Evolutionary conservation across 2,888 invertebrate genomes (phyloP), one percentile per base, ranked within the genome.

Genomic region (Drosophila conformis): DNA sequence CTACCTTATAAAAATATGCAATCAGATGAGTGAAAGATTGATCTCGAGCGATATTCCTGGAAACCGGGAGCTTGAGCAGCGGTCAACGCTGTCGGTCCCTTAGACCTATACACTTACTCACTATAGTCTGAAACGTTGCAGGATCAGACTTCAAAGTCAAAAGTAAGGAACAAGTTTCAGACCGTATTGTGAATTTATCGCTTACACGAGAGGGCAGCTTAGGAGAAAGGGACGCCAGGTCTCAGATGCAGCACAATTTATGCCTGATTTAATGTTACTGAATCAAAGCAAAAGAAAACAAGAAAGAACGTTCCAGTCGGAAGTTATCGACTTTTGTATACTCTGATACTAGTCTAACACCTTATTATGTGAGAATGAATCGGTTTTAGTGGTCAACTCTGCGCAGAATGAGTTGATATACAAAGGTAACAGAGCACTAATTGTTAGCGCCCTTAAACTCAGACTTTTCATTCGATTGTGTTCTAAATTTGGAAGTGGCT

Each of bases 31-130:
- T 76, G 74, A 81, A 82, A 91, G 91, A 92, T 92, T 91, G 92
- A 91, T 91, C 90, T 87, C 84, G 85, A 74, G 80, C 86, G 91
- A 91, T 92, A 90, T 91, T 92, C 91, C 90, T 79, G 88, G 91
- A 91, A 91, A 91, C 69, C 56, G 73, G 65, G 73, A 76, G 70
- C 72, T 61, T 53, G 66, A 73, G 57, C 56, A 67, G 64, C 69
- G 64, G 70, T 72, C 56, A 63, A 58, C 60, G 40, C 56, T 68
- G 64, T 59, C 51, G 38, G 63, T 64, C 73, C 68, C 74, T 76
- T 78, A 73, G 68, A 64, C 73, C 21, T 52, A 83, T 42, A 57
- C 36, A 61, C 59, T 57, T 42, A 69, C 33, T 46, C 40, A 68
- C 53, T 46, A 61, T 69, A 66, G 52, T 61, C 57, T 54, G 42